phyloP scores from a whole-genome alignment of 2,888 invertebrate genomes.

The Lepidochitona cinerea region DNA sequence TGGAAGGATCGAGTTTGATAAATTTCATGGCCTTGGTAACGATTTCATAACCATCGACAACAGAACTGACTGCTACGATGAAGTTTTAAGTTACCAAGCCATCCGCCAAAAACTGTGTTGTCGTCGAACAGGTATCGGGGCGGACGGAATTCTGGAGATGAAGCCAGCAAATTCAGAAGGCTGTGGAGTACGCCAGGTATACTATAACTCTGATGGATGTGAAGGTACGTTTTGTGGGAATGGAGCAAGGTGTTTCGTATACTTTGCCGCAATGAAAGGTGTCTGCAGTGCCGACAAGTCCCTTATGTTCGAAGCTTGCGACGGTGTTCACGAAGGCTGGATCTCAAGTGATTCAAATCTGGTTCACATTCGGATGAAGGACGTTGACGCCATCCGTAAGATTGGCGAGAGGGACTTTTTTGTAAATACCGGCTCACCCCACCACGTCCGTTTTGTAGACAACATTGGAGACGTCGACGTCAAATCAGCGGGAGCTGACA shows the following conservation, averaged over 20 bases:
- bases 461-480: slow-evolving; percentile 26
- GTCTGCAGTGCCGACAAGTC: neutral
- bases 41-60: slow-evolving; percentile 40
- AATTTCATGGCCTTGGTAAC: slow-evolving; percentile 47
- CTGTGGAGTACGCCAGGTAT: slow-evolving; percentile 26
- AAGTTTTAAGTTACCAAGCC: neutral
- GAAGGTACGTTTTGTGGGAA: slow-evolving; percentile 44
- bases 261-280: slow-evolving; percentile 29
- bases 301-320: slow-evolving; percentile 27
- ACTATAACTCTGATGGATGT: slow-evolving; percentile 38
- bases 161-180: neutral
- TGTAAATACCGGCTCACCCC: slow-evolving; percentile 42
- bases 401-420: slow-evolving; percentile 26
- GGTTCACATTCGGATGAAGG: neutral
- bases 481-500: slow-evolving; percentile 16
- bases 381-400: slow-evolving; percentile 1
- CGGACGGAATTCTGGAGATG: slow-evolving; percentile 39
- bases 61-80: neutral
- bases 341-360: slow-evolving; percentile 11
- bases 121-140: slow-evolving; percentile 40
- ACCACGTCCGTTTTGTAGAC: slow-evolving; percentile 38
- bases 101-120: slow-evolving; percentile 29
- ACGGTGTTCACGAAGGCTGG: slow-evolving; percentile 26
- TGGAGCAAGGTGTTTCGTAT: slow-evolving; percentile 39
- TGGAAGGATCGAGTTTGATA: slow-evolving; percentile 37